Base-by-base conservation (phyloP, 2,888 invertebrate genomes). In the Gastracanthus pulcherrimus region DNA sequence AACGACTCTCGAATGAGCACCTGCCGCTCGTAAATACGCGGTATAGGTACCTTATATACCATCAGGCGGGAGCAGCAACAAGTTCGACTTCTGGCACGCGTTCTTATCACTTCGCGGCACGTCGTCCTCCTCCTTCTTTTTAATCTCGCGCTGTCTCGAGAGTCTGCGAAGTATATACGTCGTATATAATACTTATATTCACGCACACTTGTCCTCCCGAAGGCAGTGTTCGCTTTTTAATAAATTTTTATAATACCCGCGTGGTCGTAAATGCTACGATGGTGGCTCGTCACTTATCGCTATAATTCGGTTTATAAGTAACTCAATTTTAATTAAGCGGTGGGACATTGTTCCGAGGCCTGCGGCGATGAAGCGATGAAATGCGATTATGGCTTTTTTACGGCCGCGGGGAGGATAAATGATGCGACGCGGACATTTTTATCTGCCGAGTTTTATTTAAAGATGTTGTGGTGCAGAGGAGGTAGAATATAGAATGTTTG, bases 31-130 rank as follows among this genome's bases (percentile, higher is more conserved):
- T 60, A 66, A 51, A 51, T 11, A 48, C 23, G 45, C 23, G 16
- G 0, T 70, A 3, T 71, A 36, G 26, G 13, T 45, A 38, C 38
- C 19, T 51, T n/a, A n/a, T n/a, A n/a, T n/a, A n/a, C n/a, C n/a
- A n/a, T n/a, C n/a, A n/a, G n/a, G n/a, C 23, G 13, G n/a, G 48
- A 34, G 31, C 51, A 36, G 78, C 55, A 70, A 71, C 64, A 71
- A 71, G 71, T 78, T 77, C 31, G 41, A 64, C 51, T 70, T 71
- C 38, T 69, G 76, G 23, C 51, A 76, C 26, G 69, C 34, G 38
- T 45, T 58, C 34, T 60, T 60, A 76, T 67, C 76, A 58, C 23
- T 31, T 36, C 23, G 45, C 26, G 45, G 5, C 13, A 45, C 26
- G 29, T 16, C 9, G 19, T 11, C n/a, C 3, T 3, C 31, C n/a